A percentile compares a stretch with the other conserved stretches of the same genome.
Conservation (phyloP, 2,113 vertebrate species). For the Polypterus bichir region DNA sequence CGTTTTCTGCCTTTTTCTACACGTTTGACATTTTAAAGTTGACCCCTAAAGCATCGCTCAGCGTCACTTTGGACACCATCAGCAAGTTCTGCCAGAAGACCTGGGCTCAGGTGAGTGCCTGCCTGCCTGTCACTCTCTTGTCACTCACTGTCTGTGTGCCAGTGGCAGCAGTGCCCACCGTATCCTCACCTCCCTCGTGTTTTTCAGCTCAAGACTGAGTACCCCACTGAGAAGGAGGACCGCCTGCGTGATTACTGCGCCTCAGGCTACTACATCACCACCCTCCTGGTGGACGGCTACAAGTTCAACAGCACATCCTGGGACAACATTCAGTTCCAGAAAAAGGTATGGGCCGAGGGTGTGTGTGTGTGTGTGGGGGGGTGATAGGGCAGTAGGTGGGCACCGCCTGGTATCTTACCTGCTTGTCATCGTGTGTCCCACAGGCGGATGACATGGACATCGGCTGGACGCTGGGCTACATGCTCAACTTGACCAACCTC, state of each 20-base stretch:
- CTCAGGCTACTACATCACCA: slow-evolving; percentile 41
- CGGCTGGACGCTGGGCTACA: slow-evolving; percentile 40
- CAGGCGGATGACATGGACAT: slow-evolving; percentile 32
- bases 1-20: slow-evolving; percentile 61
- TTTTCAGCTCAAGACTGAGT: slow-evolving; percentile 29
- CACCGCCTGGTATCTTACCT: not conserved
- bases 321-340: slow-evolving; percentile 43
- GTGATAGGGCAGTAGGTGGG: not conserved
- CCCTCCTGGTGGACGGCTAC: slow-evolving; percentile 47
- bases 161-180: no score
- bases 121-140: no score
- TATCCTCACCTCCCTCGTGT: not conserved
- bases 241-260: slow-evolving; percentile 42
- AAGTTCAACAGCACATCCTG: slow-evolving; percentile 40
- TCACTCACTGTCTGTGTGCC: no score
- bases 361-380: not conserved
- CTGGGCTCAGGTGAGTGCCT: slow-evolving; percentile 45
- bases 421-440: not conserved
- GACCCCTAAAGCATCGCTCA: slow-evolving; percentile 35
- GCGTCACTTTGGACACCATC: slow-evolving; percentile 22
- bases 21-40: slow-evolving; percentile 63
- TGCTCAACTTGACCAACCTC: slow-evolving; percentile 36
- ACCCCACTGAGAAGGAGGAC: slow-evolving; percentile 16
- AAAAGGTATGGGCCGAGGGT: slow-evolving; percentile 35
- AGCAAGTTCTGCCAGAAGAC: slow-evolving; percentile 43